Evolutionary conservation across 2,113 vertebrate species (phyloP).

Genomic region (Indri indri): DNA sequence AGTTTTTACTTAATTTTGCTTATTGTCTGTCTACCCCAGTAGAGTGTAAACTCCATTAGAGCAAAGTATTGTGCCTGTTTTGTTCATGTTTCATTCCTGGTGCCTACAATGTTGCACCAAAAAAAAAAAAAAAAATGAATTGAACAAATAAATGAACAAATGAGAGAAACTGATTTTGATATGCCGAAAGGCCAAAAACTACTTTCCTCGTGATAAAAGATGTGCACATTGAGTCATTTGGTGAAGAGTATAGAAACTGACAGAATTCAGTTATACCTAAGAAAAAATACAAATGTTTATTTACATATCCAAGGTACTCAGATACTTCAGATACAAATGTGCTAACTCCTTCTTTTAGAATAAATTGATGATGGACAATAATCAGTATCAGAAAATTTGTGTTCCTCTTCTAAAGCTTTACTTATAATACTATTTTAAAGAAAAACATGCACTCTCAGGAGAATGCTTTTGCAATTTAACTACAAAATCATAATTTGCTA

Average conservation of each 20-base stretch:
- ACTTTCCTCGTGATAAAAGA: constrained; percentile 39
- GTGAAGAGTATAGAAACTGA: background rate
- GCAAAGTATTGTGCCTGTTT: background rate
- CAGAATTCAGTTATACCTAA: background rate
- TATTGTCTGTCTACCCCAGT: background rate
- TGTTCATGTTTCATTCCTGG: background rate
- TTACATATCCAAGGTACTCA: background rate
- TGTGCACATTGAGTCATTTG: background rate
- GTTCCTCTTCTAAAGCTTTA: background rate
- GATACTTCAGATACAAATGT: background rate
- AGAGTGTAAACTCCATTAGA: background rate
- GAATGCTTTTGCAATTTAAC: constrained; percentile 46
- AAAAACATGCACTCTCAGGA: background rate
- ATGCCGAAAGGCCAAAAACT: background rate
- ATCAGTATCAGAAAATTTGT: background rate
- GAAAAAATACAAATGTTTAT: constrained; percentile 22
- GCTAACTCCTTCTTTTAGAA: constrained; percentile 28
- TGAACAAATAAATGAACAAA: constrained; percentile 20
- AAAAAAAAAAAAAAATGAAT: background rate
- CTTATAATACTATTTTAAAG: constrained; percentile 45
- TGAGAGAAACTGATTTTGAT: background rate
- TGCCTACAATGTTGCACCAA: background rate
- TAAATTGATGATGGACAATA: constrained; percentile 25
- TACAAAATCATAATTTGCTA: constrained; percentile 11
- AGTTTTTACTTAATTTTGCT: background rate